Conservation (phyloP, 2,888 invertebrate species). For the Eupeodes latifasciatus region DNA sequence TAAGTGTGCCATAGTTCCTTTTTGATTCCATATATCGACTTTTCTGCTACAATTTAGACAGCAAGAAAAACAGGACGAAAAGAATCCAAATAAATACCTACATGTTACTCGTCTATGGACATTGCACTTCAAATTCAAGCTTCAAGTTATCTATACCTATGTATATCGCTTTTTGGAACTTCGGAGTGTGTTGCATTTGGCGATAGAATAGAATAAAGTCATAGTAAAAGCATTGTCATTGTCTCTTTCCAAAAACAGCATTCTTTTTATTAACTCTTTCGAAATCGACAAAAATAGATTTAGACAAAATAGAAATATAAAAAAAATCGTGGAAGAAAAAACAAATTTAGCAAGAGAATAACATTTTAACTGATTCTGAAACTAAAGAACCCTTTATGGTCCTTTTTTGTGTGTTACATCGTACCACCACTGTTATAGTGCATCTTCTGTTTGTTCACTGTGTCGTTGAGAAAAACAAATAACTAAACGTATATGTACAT, state of each 20-base stretch:
- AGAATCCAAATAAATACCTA: slow-evolving; percentile 33
- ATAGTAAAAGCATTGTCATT: slow-evolving; percentile 36
- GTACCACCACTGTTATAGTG: slow-evolving; percentile 14
- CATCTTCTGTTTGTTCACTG: slow-evolving; percentile 14
- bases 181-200: slow-evolving; percentile 26
- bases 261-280: slow-evolving; percentile 50
- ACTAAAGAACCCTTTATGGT: slow-evolving; percentile 67
- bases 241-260: slow-evolving; percentile 8
- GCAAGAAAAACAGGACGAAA: slow-evolving; percentile 7
- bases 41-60: not conserved
- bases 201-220: not conserved
- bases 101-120: slow-evolving; percentile 21
- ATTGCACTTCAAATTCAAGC: slow-evolving; percentile 43
- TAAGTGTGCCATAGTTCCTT: slow-evolving; percentile 14
- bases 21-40: slow-evolving; percentile 12
- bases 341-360: slow-evolving; percentile 54
- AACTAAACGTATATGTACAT: not conserved
- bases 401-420: not conserved
- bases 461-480: slow-evolving; percentile 14
- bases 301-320: not conserved
- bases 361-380: slow-evolving; percentile 72
- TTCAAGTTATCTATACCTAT: slow-evolving; percentile 12
- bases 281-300: slow-evolving; percentile 46
- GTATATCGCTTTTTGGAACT: too few relatives aligned
- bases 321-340: not conserved